These are phyloP conservation scores for Miltochrista miniata DNA, from an alignment of 2,888 invertebrate genomes.

Conservation along the genomic window DNA sequence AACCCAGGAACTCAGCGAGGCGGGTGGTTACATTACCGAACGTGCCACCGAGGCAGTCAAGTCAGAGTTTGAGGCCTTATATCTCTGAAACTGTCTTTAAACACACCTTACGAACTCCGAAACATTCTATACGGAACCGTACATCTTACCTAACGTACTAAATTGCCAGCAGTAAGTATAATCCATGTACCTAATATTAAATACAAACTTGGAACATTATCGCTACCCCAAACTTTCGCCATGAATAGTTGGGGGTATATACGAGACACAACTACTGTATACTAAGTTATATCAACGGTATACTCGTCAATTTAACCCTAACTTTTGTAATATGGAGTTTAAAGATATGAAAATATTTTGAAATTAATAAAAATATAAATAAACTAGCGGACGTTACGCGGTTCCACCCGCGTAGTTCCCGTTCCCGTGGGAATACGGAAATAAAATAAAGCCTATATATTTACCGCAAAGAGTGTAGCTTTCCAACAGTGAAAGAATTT, in stretches of 20 bases:
- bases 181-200: conserved; percentile 23
- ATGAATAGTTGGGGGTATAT: conserved; percentile 24
- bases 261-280: conserved; percentile 16
- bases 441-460: too few relatives aligned
- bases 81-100: not conserved
- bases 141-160: conserved; percentile 5
- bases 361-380: not conserved
- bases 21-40: too few relatives aligned
- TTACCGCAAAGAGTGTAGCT: too few relatives aligned
- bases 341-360: not conserved
- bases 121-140: too few relatives aligned
- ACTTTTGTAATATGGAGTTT: not conserved
- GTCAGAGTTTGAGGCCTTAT: too few relatives aligned
- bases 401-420: too few relatives aligned
- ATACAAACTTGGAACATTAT: conserved; percentile 36
- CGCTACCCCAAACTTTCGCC: conserved; percentile 27
- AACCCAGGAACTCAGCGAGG: too few relatives aligned
- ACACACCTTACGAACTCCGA: not conserved
- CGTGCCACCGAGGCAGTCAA: too few relatives aligned
- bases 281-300: not conserved
- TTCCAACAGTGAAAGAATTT: too few relatives aligned
- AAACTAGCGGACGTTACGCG: not conserved
- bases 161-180: conserved; percentile 14
- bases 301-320: not conserved
- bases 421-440: too few relatives aligned